Evolutionary conservation across 2,888 invertebrate genomes (phyloP), one percentile per base, ranked within the genome.

Genomic region (Thera obeliscata): DNA sequence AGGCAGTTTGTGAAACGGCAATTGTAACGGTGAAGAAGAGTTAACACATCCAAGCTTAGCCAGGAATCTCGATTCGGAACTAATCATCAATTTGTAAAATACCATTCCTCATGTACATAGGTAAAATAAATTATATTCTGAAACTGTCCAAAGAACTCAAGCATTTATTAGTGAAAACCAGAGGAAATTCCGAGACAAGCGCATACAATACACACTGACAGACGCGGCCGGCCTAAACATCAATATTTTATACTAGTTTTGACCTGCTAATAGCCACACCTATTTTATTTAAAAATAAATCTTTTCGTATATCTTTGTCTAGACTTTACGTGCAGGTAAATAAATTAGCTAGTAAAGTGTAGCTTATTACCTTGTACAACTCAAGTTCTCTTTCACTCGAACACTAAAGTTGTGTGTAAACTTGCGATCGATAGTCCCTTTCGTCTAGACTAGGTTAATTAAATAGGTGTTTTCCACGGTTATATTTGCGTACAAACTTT

Each of bases 301-400:
- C 81, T 82, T 79, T 82, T 75, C 73, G 87, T 85, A 84, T 59
- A 59, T 46, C 43, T 9, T 46, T 46, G 59, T 52, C 61, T 55
- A 88, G 88, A 87, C 86, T 85, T 87, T 83, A 88, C 81, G 82
- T 81, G 80, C 82, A 85, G 83, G 85, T 86, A 87, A 89, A 89
- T 88, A 89, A 88, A 89, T 89, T 88, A 88, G 83, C 82, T 80
- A 71, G 81, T 82, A 82, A 84, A 86, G 80, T 87, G 83, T 82
- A 78, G 80, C 85, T 87, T 87, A 89, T 89, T 87, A 87, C 80
- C 76, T 76, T 81, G 78, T 82, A 82, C 81, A 81, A 84, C 77
- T 81, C 57, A 78, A 81, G 84, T 83, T 84, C 84, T 84, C 79
- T 83, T 83, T 82, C 81, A 79, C 80, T 81, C 71, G 72, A 81